phyloP scores from a whole-genome alignment of 2,113 vertebrate species.

The Macquaria australasica region DNA sequence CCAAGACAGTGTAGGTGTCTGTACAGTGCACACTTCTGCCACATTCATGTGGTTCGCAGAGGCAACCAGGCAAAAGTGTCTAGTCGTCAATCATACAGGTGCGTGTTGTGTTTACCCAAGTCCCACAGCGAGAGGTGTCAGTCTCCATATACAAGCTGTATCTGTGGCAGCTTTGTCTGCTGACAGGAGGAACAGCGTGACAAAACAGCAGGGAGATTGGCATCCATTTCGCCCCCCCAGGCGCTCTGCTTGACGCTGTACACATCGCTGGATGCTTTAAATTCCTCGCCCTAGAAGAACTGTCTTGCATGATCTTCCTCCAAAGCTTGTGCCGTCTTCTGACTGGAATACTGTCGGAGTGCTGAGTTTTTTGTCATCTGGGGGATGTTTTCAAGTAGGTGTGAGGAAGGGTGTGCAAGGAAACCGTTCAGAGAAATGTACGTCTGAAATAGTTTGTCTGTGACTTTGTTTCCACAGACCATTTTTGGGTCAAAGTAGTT shows the following conservation, averaged over 20 bases:
- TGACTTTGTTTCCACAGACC: constrained; percentile 42
- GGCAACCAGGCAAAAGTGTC: constrained; percentile 31
- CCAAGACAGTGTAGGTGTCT: constrained; percentile 37
- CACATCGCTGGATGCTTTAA: constrained; percentile 69
- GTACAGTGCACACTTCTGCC: constrained; percentile 36
- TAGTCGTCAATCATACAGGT: constrained; percentile 62
- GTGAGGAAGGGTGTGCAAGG: constrained; percentile 31
- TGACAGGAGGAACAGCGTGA: constrained; percentile 64
- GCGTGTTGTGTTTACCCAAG: constrained; percentile 59
- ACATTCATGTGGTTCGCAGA: constrained; percentile 32
- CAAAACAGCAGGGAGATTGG: constrained; percentile 72
- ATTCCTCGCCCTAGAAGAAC: constrained; percentile 66
- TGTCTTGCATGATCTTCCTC: constrained; percentile 66
- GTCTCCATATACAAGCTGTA: constrained; percentile 46
- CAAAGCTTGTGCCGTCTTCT: constrained; percentile 51
- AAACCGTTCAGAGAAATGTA: constrained; percentile 20
- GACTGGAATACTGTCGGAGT: constrained; percentile 43
- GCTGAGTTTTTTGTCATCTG: constrained; percentile 41
- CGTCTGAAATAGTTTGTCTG: constrained; percentile 21
- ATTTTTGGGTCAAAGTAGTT: constrained; percentile 41
- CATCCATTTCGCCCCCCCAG: constrained; percentile 64
- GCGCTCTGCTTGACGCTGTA: constrained; percentile 69
- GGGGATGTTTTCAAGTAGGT: constrained; percentile 41
- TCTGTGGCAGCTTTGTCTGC: constrained; percentile 68
- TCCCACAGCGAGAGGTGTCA: constrained; percentile 63